Evolutionary conservation across 1,140 invertebrate genomes (phyloP), one percentile per base, ranked within the genome.

Genomic region (Sinella curviseta): DNA sequence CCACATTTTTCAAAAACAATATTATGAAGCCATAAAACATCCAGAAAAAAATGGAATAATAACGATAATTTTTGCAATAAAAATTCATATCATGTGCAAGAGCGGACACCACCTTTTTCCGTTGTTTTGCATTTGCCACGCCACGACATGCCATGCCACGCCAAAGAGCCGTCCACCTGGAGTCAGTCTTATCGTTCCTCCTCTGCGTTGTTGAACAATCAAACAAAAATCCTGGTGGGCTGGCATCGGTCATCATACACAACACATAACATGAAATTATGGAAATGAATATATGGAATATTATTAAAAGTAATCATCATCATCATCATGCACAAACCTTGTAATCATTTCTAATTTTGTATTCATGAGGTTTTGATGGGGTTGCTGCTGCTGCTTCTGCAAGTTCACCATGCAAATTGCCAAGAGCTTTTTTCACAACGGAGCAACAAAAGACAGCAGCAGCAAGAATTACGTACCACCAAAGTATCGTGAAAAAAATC

Each of bases 1-100:
- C 57, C 57, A 17, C 24, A 26, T 17, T 26, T 60, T 60, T 60
- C 24, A n/a, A 60, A 70, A 70, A 30, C 65, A 31, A 33, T 31
- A 48, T 48, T 48, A 70, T 70, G 65, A 70, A 70, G 65, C 65
- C 65, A 70, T 70, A 70, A 70, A 70, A n/a, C 26, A n/a, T 65
- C 16, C n/a, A n/a, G 26, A 8, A 65, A 26, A 65, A 26, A 65
- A 65, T n/a, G 26, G 26, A 65, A 65, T 65, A 65, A n/a, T 65
- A 70, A 70, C 24, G 65, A 70, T 70, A 70, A 70, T 70, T 70
- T 70, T 30, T 70, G 65, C 65, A 70, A 70, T 70, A 70, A 70
- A 70, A 70, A 70, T 70, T 70, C 65, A 70, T 24, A 30, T 30
- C 65, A 70, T 33, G 24, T n/a, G 12, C 57, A 17, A 8, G 14